These are phyloP conservation scores for Euura lappo DNA, from an alignment of 1,140 invertebrate species.

Conservation along the genomic window DNA sequence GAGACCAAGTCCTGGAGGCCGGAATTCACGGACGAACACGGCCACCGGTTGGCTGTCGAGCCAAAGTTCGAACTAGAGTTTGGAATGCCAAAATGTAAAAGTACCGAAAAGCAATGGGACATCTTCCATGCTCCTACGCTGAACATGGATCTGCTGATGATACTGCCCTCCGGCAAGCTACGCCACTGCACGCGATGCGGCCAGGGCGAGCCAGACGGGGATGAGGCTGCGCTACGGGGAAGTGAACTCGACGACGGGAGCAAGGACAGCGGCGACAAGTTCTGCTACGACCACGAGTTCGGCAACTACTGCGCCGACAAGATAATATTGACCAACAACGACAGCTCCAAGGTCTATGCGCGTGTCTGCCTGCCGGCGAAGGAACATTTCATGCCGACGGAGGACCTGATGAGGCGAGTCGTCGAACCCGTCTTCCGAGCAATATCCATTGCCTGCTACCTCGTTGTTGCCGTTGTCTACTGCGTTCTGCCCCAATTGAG, in stretches of 20 bases:
- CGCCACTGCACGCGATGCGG: constrained; percentile 68
- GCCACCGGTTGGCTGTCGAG: constrained; percentile 17
- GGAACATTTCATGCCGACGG: constrained; percentile 71
- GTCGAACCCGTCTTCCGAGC: constrained; percentile 78
- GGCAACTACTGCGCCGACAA: constrained; percentile 83
- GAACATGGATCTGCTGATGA: constrained; percentile 63
- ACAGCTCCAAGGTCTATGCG: constrained; percentile 67
- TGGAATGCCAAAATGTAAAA: constrained; percentile 73
- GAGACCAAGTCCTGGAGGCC: constrained; percentile 53
- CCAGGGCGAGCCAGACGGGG: constrained; percentile 50
- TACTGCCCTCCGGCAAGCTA: constrained; percentile 73
- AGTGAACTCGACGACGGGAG: constrained; percentile 44
- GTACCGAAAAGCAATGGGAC: constrained; percentile 70
- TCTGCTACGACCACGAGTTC: constrained; percentile 73
- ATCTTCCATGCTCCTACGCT: constrained; percentile 71
- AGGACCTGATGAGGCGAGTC: constrained; percentile 75
- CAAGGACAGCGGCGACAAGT: constrained; percentile 57
- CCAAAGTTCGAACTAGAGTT: constrained; percentile 52
- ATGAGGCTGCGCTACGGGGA: constrained; percentile 48
- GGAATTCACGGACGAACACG: constrained; percentile 39
- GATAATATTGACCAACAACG: constrained; percentile 58
- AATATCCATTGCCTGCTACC: constrained; percentile 72
- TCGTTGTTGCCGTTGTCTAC: constrained; percentile 80
- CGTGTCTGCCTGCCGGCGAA: constrained; percentile 75
- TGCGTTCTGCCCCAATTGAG: constrained; percentile 83